phyloP scores from a whole-genome alignment of 2,888 invertebrate species.

The Lomographa bimaculata region DNA sequence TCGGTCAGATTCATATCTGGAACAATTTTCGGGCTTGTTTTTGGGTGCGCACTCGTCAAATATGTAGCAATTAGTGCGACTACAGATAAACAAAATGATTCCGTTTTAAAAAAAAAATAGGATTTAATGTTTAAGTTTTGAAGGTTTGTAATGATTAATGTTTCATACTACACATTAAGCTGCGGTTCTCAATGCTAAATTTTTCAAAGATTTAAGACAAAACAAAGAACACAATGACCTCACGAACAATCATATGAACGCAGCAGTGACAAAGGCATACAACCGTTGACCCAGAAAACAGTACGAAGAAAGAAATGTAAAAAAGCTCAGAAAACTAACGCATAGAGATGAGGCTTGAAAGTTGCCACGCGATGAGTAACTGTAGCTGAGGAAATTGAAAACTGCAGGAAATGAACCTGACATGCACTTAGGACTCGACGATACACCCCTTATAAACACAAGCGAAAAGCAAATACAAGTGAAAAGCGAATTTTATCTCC shows the following conservation, averaged over 20 bases:
- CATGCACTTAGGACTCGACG: no score
- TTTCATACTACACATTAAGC: no score
- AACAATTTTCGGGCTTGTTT: constrained; percentile 9
- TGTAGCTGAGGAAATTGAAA: constrained; percentile 37
- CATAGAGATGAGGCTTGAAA: constrained; percentile 4
- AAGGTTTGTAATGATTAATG: no score
- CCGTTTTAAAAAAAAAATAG: constrained; percentile 7
- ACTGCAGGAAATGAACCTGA: constrained; percentile 25
- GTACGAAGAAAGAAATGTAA: neutral
- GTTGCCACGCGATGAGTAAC: constrained; percentile 12
- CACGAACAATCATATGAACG: no score
- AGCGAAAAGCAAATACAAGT: neutral
- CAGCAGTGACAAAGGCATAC: neutral
- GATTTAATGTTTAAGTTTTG: no score
- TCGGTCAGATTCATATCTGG: constrained; percentile 24
- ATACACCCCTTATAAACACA: neutral
- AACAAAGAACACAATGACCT: no score
- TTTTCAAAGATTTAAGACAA: no score
- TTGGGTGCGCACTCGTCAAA: constrained; percentile 19
- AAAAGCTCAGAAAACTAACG: neutral
- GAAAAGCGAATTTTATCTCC: constrained; percentile 1
- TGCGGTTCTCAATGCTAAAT: no score
- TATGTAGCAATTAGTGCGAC: constrained; percentile 6
- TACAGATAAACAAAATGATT: constrained; percentile 4
- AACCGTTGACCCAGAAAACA: constrained; percentile 1